Base-by-base conservation (phyloP, 2,888 invertebrate genomes). In the Nomada lathburiana region DNA sequence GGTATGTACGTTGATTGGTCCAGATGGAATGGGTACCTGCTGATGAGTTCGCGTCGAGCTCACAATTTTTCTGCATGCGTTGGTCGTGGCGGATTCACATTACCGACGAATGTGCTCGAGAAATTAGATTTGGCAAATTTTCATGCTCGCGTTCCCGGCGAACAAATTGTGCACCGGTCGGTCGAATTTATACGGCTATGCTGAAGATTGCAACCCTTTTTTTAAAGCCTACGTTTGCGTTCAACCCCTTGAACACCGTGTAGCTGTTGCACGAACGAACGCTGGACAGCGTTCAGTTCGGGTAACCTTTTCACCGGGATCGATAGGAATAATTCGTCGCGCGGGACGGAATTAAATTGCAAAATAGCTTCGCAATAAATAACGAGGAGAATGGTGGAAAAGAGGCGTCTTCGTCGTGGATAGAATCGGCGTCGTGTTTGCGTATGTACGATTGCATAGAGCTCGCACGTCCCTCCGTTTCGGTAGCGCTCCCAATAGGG, bases 341-440 rank as follows among this genome's bases (percentile, higher is more conserved):
- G 52, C 23, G 23, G 9, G 18, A 16, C 1, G 7, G n/a, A 16
- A 65, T 52, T 50, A 65, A 65, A 65, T 52, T 52, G 68, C 59
- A 59, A 74, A 59, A 74, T 68, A 65, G 92, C 91, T 91, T 87
- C 85, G 85, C 76, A 89, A 88, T 88, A 90, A 91, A 91, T 92
- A 92, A 91, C 90, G 89, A 90, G 89, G 82, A 75, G 74, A 88
- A 91, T 88, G 88, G 89, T 91, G 18, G 72, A n/a, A 62, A 62
- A 89, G 83, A 52, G 60, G 63, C 44, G 76, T 68, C 73, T 67
- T 67, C 60, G 18, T 50, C 57, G 11, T 57, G 36, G 70, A 76
- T 76, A 62, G 29, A 68, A 36, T 47, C 29, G 18, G 16, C 2
- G 3, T 4, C 52, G 13, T 18, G 64, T 57, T 13, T 59, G 57